Conservation (phyloP, 1,140 invertebrate genomes). For the Zaprionus davidi region DNA sequence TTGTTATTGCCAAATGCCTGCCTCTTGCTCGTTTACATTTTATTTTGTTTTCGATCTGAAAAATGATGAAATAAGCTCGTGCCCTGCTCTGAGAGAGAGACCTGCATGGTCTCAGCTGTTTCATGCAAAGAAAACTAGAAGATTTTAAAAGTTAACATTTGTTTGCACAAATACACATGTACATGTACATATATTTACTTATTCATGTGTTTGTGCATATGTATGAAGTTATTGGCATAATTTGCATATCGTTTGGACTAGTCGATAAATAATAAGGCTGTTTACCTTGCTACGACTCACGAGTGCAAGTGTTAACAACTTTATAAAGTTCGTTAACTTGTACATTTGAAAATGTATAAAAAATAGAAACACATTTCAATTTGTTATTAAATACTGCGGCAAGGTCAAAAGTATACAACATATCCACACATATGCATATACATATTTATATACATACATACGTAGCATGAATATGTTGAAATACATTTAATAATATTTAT, state of each 20-base stretch:
- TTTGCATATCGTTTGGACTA: constrained; percentile 40
- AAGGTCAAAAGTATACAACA: constrained; percentile 30
- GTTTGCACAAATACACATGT: constrained; percentile 1
- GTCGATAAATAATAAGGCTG: constrained; percentile 42
- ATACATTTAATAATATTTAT: neutral
- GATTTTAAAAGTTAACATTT: neutral
- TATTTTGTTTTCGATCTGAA: constrained; percentile 28
- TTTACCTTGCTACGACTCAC: constrained; percentile 54
- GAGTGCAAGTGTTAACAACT: constrained; percentile 29
- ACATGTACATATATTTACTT: neutral
- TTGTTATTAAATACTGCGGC: constrained; percentile 42
- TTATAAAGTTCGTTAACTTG: constrained; percentile 66
- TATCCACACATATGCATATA: neutral
- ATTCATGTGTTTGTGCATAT: constrained; percentile 1
- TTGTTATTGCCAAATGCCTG: constrained; percentile 36
- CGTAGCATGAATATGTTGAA: neutral
- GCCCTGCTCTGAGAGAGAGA: neutral
- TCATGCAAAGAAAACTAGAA: neutral
- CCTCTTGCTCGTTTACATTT: constrained; percentile 20
- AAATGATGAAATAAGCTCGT: constrained; percentile 30
- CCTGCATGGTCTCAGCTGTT: constrained; percentile 15
- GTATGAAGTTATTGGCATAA: constrained; percentile 39
- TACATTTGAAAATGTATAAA: constrained; percentile 1
- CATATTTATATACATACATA: constrained; percentile 4
- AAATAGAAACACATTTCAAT: constrained; percentile 20